Evolutionary conservation across 2,888 invertebrate species (phyloP), one percentile per base, ranked within the genome.

Genomic region (Morpho achilles): DNA sequence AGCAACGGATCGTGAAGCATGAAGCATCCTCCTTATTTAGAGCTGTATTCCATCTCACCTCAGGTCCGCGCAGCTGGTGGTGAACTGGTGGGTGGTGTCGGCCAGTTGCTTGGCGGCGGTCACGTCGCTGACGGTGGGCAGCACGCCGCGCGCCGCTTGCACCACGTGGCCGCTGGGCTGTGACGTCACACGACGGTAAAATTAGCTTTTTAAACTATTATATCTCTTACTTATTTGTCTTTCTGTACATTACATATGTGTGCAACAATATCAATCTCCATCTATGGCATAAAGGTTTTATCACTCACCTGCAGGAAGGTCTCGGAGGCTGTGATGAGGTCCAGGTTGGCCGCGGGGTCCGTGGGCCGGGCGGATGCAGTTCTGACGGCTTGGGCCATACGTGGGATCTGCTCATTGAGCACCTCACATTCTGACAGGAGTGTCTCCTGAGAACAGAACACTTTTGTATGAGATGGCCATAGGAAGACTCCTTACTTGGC

Each of bases 91-190:
- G 46, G 95, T 93, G 50, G 93, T 93, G 69, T 93, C 93, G 53
- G 93, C 93, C 6, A 98, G 90, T 68, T 95, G 96, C 67, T 95
- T 92, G 5, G 95, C 94, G 0, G 95, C 92, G 0, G 95, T 91
- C 62, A 95, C 95, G 76, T 97, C 96, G 1, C 90, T 86, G 1
- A 98, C 93, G 0, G 97, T 96, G 0, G 98, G 98, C 59, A 97
- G 91, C 3, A 96, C 95, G 0, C 95, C 94, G 66, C 97, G 93
- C 0, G 96, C 93, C 0, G 96, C 94, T 40, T 64, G 61, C 40
- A 66, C 56, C 51, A 64, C 68, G 50, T 66, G 65, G 0, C 66
- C 67, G 10, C 60, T 61, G 22, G 62, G 57, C 68, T 68, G 53
- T 4, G 4, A 32, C 0, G 41, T 10, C 5, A 10, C 32, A 32